Evolutionary conservation across 2,888 invertebrate species (phyloP).

Genomic region (Helleia helle): DNA sequence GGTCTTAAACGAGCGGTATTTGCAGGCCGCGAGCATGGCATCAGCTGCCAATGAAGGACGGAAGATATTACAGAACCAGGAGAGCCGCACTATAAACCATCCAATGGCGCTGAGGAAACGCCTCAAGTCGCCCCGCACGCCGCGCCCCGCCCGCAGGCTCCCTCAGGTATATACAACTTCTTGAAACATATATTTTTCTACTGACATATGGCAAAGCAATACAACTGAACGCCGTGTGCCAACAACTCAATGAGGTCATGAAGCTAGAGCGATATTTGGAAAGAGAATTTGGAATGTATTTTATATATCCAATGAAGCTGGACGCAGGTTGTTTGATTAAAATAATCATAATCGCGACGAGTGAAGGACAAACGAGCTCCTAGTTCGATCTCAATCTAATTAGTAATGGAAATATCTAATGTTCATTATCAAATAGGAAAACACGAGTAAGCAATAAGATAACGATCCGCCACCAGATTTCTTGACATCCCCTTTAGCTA

Average conservation of each 20-base stretch:
- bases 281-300: conserved; percentile 4
- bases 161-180: conserved; percentile 68
- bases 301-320: too few relatives aligned
- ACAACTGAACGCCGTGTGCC: conserved; percentile 11
- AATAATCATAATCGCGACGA: too few relatives aligned
- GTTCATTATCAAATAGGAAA: too few relatives aligned
- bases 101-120: conserved; percentile 62
- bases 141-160: conserved; percentile 55
- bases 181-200: conserved; percentile 25
- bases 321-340: too few relatives aligned
- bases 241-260: conserved; percentile 13
- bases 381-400: too few relatives aligned
- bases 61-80: conserved; percentile 58
- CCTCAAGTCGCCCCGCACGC: conserved; percentile 48
- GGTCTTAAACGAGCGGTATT: conserved; percentile 16
- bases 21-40: conserved; percentile 72
- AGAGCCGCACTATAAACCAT: conserved; percentile 58
- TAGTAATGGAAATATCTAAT: too few relatives aligned
- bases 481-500: too few relatives aligned
- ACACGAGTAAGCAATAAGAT: too few relatives aligned
- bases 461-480: too few relatives aligned
- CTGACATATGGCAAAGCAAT: conserved; percentile 18
- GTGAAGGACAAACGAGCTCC: too few relatives aligned
- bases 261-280: not conserved
- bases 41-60: conserved; percentile 70